Conservation (phyloP, 92 coral and sea anemone genomes). For the Heteractis magnifica region DNA sequence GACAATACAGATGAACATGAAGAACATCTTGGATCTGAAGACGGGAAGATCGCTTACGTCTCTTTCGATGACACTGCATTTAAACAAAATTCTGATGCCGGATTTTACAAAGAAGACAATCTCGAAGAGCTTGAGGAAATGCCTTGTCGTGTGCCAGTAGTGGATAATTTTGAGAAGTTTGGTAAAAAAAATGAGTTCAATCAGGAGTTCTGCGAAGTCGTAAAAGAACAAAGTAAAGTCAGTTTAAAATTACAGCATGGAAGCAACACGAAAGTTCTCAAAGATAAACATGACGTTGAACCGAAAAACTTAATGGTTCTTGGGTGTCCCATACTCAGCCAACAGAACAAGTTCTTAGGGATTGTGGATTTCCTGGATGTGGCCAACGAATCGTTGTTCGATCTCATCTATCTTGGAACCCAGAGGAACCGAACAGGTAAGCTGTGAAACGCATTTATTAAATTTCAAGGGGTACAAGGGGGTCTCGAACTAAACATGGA, state of each 20-base stretch:
- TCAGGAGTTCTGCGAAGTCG: neutral
- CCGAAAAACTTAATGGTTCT: neutral
- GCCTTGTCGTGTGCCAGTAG: neutral
- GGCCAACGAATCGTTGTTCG: neutral
- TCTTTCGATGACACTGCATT: neutral
- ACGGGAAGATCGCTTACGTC: neutral
- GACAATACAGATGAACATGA: neutral
- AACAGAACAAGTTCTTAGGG: neutral
- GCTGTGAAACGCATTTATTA: too few relatives aligned
- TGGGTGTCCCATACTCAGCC: neutral
- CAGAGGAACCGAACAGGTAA: neutral
- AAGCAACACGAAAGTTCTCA: neutral
- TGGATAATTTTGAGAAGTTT: neutral
- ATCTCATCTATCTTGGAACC: neutral
- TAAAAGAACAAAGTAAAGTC: neutral
- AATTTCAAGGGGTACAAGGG: too few relatives aligned
- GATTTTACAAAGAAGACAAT: neutral
- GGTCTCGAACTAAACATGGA: too few relatives aligned
- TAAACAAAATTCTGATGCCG: neutral
- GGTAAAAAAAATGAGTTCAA: neutral
- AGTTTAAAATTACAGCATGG: neutral
- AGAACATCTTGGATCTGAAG: neutral
- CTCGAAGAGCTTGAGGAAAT: neutral
- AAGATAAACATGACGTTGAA: too few relatives aligned
- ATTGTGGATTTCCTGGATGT: neutral